Conservation (phyloP, 2,888 invertebrate genomes). For the Coleophora flavipennella region DNA sequence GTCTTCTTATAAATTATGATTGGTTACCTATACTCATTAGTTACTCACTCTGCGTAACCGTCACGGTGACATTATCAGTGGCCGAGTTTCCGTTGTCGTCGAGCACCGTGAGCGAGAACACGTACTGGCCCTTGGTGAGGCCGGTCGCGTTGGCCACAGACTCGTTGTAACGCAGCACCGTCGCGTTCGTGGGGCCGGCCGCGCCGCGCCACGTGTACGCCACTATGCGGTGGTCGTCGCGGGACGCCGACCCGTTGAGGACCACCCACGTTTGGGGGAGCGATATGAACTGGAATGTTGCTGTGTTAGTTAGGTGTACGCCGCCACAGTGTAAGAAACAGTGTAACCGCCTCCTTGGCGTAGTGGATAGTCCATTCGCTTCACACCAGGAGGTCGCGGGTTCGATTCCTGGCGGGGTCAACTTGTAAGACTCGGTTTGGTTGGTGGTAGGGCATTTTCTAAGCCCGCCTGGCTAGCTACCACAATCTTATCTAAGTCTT, state of each 20-base stretch:
- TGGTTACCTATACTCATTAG: too few species aligned
- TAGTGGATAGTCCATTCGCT: too few species aligned
- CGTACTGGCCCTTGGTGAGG: slow-evolving; percentile 88
- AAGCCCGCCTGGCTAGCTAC: too few species aligned
- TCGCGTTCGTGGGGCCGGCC: slow-evolving; percentile 76
- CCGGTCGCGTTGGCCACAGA: slow-evolving; percentile 83
- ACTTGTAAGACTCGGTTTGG: too few species aligned
- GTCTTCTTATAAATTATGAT: too few species aligned
- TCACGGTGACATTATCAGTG: slow-evolving; percentile 79
- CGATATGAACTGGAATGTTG: slow-evolving; percentile 76
- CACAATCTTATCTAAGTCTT: too few species aligned
- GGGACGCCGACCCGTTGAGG: slow-evolving; percentile 86
- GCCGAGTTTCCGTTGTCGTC: slow-evolving; percentile 90
- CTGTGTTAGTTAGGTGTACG: too few species aligned
- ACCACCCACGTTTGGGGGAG: slow-evolving; percentile 86
- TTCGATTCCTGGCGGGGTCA: too few species aligned
- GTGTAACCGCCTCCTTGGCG: too few species aligned
- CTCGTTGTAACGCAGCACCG: slow-evolving; percentile 67
- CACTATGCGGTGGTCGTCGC: slow-evolving; percentile 87
- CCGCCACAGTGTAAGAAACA: too few species aligned
- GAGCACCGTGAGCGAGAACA: slow-evolving; percentile 84
- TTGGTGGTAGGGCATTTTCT: too few species aligned
- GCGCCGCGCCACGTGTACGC: slow-evolving; percentile 89
- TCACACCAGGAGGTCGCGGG: too few species aligned
- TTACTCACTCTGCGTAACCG: slow-evolving; percentile 87